A percentile compares a stretch with the other conserved stretches of the same genome.
Conservation (phyloP, 2,797 vertebrate genomes). For the Diceros bicornis region DNA sequence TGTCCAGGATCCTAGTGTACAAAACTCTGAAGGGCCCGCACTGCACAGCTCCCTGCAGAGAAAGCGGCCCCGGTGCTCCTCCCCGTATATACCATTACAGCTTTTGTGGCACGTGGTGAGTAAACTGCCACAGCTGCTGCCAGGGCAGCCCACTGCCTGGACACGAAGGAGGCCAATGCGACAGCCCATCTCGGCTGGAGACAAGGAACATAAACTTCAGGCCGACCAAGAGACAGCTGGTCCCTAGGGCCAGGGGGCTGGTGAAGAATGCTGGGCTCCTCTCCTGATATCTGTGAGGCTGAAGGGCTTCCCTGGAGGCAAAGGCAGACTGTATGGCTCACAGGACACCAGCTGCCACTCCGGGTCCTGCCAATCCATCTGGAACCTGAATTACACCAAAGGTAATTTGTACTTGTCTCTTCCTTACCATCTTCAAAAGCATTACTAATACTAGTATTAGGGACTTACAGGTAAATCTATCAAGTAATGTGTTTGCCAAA, state of each 20-base stretch:
- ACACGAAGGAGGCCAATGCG: background rate
- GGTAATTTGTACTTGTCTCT: background rate
- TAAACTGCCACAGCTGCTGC: background rate
- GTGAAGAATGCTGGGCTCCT: background rate
- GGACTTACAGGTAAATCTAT: background rate
- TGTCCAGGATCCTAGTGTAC: background rate
- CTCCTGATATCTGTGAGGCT: background rate
- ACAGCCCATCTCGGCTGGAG: background rate
- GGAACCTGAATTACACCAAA: background rate
- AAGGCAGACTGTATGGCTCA: background rate
- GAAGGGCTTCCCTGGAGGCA: too few relatives aligned
- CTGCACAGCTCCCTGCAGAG: background rate
- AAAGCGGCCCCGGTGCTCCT: background rate
- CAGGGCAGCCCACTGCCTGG: background rate
- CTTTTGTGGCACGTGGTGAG: background rate
- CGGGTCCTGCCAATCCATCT: background rate
- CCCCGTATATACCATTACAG: background rate
- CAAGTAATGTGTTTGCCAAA: slow-evolving; percentile 3
- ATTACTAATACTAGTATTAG: background rate
- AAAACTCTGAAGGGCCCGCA: background rate
- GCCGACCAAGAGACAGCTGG: background rate
- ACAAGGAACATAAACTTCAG: background rate
- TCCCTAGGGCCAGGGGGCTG: background rate
- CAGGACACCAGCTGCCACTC: background rate
- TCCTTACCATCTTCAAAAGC: slow-evolving; percentile 2